Evolutionary conservation across 2,888 invertebrate genomes (phyloP).

Genomic region (Rhogogaster chlorosoma): DNA sequence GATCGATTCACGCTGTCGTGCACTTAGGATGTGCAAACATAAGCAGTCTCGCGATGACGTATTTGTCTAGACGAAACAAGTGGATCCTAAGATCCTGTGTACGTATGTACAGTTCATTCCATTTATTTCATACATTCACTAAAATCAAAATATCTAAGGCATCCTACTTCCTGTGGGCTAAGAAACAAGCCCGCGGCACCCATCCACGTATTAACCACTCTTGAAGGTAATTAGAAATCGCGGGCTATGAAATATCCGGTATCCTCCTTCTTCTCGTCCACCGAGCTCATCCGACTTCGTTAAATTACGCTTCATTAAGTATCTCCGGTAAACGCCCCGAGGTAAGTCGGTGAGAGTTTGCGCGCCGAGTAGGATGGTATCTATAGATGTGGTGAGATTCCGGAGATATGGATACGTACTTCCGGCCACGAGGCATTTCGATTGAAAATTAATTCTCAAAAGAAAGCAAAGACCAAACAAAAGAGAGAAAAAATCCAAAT

Average conservation of each 20-base stretch:
- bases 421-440: neutral
- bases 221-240: slow-evolving; percentile 32
- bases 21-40: slow-evolving; percentile 10
- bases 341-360: slow-evolving; percentile 23
- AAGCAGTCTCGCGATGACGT: neutral
- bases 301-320: slow-evolving; percentile 29
- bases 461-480: neutral
- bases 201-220: slow-evolving; percentile 23
- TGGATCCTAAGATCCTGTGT: neutral
- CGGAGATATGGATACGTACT: neutral
- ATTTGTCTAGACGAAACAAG: neutral
- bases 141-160: neutral
- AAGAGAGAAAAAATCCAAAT: neutral
- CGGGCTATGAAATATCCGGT: slow-evolving; percentile 10
- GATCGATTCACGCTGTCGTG: neutral
- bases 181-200: neutral
- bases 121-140: neutral
- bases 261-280: slow-evolving; percentile 14
- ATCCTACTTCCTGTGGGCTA: neutral
- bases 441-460: neutral
- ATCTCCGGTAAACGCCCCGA: slow-evolving; percentile 33
- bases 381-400: neutral
- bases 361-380: neutral
- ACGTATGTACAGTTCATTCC: neutral
- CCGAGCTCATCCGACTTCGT: slow-evolving; percentile 15